Conservation (phyloP, 1,140 invertebrate species). For the Nephotettix cincticeps region DNA sequence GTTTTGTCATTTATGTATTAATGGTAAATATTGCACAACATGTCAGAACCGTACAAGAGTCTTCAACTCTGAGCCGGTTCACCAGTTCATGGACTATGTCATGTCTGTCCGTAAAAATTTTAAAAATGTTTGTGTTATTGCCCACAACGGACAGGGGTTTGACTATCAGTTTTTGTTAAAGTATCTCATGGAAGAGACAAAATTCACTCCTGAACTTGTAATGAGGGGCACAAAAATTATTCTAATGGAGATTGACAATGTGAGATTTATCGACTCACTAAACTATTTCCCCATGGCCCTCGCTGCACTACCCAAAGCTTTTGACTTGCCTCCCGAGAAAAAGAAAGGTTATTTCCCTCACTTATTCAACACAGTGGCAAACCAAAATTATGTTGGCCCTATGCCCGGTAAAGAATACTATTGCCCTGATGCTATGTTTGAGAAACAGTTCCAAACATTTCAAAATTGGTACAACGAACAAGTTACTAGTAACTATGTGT, state of each 20-base stretch:
- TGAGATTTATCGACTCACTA: neutral
- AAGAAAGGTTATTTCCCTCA: slow-evolving; percentile 26
- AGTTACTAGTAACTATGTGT: slow-evolving; percentile 18
- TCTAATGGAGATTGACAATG: neutral
- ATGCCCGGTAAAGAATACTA: slow-evolving; percentile 28
- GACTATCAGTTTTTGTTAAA: too few species aligned
- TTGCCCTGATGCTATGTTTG: slow-evolving; percentile 10
- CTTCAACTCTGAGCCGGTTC: neutral
- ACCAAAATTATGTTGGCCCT: slow-evolving; percentile 27
- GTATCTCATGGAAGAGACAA: too few species aligned
- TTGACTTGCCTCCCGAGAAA: too few species aligned
- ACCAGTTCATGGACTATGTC: slow-evolving; percentile 5
- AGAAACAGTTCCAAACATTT: neutral
- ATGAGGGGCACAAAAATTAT: slow-evolving; percentile 9
- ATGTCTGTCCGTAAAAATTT: neutral
- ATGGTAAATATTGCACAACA: neutral
- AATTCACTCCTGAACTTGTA: neutral
- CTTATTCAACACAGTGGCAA: slow-evolving; percentile 18
- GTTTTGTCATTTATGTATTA: slow-evolving; percentile 4
- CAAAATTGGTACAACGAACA: slow-evolving; percentile 13
- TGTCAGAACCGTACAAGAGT: neutral
- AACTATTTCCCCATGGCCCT: neutral
- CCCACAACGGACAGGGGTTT: slow-evolving; percentile 13
- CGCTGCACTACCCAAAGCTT: too few species aligned
- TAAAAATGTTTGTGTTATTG: slow-evolving; percentile 10